A percentile compares a stretch with the other conserved stretches of the same genome.
phyloP scores from a whole-genome alignment of 2,113 vertebrate species.

The rat (Rattus norvegicus) region DNA sequence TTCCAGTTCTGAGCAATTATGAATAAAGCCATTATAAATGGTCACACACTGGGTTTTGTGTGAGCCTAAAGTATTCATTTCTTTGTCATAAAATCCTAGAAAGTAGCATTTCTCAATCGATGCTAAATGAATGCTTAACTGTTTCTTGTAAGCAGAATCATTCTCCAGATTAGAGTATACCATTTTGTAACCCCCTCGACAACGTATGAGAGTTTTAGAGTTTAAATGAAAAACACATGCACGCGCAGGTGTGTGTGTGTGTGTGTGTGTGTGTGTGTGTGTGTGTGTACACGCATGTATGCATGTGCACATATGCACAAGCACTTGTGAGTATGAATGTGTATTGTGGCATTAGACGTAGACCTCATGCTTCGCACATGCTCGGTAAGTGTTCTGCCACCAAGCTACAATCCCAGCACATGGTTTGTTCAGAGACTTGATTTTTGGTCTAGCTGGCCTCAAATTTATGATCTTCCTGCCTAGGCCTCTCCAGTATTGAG shows the following conservation, averaged over 20 bases:
- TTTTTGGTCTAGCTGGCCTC: background rate
- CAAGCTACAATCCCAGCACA: background rate
- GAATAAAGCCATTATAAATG: conserved; percentile 9
- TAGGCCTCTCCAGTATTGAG: background rate
- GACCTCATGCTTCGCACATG: background rate
- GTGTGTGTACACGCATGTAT: background rate
- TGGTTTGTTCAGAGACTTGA: background rate
- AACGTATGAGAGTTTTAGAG: background rate
- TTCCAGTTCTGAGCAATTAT: conserved; percentile 28
- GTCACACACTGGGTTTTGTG: conserved; percentile 11
- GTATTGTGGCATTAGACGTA: no score
- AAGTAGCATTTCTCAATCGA: conserved; percentile 15
- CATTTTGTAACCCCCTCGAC: background rate
- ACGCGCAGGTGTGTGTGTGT: background rate
- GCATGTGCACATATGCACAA: background rate
- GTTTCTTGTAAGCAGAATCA: background rate
- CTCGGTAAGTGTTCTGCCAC: background rate
- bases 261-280: background rate
- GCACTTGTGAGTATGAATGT: background rate
- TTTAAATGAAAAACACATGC: no score
- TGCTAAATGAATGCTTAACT: conserved; percentile 4
- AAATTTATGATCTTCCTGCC: background rate
- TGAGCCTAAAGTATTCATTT: conserved; percentile 39
- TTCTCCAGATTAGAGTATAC: background rate
- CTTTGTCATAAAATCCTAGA: background rate